Evolutionary conservation across 2,888 invertebrate genomes (phyloP).

Genomic region (Gymnocheta viridis): DNA sequence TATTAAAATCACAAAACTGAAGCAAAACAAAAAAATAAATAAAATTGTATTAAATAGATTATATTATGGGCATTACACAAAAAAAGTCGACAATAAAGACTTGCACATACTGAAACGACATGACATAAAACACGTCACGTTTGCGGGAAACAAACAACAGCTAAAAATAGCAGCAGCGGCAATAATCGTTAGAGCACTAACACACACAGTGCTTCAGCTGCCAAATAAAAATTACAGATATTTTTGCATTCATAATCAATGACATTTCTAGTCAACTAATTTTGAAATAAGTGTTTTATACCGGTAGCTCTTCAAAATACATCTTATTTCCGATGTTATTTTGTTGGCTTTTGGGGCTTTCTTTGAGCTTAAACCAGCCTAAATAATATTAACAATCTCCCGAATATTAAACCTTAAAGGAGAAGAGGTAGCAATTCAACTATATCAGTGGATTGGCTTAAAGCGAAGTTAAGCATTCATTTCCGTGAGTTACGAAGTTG

Average conservation of each 20-base stretch:
- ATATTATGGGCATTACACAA: conserved; percentile 23
- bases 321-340: no score
- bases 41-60: conserved; percentile 20
- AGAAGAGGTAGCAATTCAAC: no score
- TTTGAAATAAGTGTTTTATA: background rate
- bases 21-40: conserved; percentile 10
- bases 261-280: no score
- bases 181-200: background rate
- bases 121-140: conserved; percentile 63
- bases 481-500: no score
- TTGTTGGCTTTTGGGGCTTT: no score
- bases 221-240: background rate
- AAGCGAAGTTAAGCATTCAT: no score
- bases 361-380: no score
- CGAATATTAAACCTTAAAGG: no score
- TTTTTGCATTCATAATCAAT: background rate
- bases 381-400: no score
- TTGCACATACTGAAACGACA: conserved; percentile 38
- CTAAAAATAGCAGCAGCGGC: conserved; percentile 12
- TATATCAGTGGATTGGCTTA: no score
- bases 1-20: conserved; percentile 25
- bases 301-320: no score
- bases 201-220: background rate
- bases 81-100: background rate
- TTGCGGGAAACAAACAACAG: conserved; percentile 54